Percentiles rank a stretch among this genome's conserved stretches.
Evolutionary conservation across 2,797 vertebrate genomes (phyloP).

Genomic region (Orientallactaga sibirica): DNA sequence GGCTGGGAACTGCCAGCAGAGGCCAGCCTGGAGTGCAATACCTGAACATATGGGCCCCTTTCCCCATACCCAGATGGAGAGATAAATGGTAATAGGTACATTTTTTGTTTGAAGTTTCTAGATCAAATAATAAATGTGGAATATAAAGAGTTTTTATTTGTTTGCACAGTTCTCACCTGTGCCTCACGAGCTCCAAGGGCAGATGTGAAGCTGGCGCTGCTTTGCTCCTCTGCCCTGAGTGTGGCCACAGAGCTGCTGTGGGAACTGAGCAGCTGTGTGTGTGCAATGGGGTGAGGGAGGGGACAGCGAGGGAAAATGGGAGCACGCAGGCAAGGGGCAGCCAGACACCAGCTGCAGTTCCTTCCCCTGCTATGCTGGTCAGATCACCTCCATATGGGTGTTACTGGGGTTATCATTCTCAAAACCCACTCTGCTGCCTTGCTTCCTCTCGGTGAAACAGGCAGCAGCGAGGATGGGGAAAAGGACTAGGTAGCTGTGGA

Average conservation of each 20-base stretch:
- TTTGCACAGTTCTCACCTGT: constrained; percentile 65
- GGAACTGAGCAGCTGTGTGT: constrained; percentile 67
- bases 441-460: constrained; percentile 86
- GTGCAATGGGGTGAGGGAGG: background rate
- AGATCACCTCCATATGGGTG: rapidly evolving
- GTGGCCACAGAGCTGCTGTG: constrained; percentile 83
- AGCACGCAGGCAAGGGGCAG: background rate
- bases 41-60: constrained; percentile 59
- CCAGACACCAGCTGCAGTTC: background rate
- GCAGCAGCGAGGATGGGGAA: constrained; percentile 99
- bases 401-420: background rate
- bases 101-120: constrained; percentile 73
- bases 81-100: constrained; percentile 74
- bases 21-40: constrained; percentile 41
- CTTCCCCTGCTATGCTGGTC: background rate
- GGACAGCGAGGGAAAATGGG: background rate
- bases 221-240: constrained; percentile 45
- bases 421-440: constrained; percentile 40
- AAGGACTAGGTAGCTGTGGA: constrained; percentile 91
- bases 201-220: constrained; percentile 33
- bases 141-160: constrained; percentile 78
- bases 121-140: constrained; percentile 72
- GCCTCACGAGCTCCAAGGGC: constrained; percentile 67
- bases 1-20: constrained; percentile 13
- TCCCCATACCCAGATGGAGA: constrained; percentile 61